These are phyloP conservation scores for Ecdyonurus torrentis DNA, from an alignment of 2,888 invertebrate species.

Conservation along the genomic window DNA sequence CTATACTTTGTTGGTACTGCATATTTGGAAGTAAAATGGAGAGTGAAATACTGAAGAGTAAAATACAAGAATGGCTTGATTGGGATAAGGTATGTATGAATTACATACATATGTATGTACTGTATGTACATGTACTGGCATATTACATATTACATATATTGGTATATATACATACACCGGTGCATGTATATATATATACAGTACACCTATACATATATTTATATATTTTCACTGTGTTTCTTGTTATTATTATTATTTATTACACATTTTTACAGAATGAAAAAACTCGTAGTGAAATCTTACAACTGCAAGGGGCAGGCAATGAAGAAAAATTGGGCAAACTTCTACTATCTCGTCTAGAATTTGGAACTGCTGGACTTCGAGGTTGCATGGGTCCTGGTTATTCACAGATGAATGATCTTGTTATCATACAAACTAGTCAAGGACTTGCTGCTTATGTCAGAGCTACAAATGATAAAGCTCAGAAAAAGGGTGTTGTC, in stretches of 20 bases:
- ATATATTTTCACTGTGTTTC: conserved; percentile 6
- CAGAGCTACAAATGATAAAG: conserved; percentile 34
- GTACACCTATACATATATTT: no score
- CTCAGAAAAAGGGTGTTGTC: conserved; percentile 53
- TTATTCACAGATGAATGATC: conserved; percentile 86
- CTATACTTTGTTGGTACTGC: no score
- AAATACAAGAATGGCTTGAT: conserved; percentile 52
- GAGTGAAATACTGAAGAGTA: no score
- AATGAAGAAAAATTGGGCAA: conserved; percentile 41
- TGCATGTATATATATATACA: no score
- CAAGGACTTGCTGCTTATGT: conserved; percentile 70
- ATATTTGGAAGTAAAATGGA: no score
- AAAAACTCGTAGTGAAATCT: conserved; percentile 43
- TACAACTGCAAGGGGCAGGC: conserved; percentile 34
- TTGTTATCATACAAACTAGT: conserved; percentile 85
- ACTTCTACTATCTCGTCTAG: conserved; percentile 50
- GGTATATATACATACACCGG: no score
- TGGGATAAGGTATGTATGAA: conserved; percentile 52
- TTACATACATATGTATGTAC: no score
- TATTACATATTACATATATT: no score
- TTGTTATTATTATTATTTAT: not conserved
- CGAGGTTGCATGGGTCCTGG: conserved; percentile 88
- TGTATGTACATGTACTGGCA: no score
- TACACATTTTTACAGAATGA: conserved; percentile 36
- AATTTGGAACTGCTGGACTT: conserved; percentile 88